Conservation (phyloP, 2,113 vertebrate species). For the Spea bombifrons region DNA sequence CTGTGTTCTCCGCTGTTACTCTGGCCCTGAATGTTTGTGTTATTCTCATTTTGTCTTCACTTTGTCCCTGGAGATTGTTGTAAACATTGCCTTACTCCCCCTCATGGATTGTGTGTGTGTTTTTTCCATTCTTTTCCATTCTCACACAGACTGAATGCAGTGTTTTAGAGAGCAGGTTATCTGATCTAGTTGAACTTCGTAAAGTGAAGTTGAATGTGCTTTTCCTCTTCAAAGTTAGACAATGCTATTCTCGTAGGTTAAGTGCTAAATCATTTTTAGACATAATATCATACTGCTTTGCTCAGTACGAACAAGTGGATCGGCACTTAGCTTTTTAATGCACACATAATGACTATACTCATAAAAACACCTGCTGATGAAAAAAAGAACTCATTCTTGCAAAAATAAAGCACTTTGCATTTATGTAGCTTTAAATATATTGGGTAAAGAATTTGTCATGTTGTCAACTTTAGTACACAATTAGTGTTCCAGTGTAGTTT, state of each 20-base stretch:
- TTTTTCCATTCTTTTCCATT: neutral
- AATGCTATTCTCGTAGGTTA: conserved; percentile 34
- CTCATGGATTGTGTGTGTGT: neutral
- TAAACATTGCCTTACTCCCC: neutral
- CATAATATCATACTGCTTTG: conserved; percentile 46
- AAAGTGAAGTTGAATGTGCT: conserved; percentile 27
- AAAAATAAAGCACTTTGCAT: conserved; percentile 46
- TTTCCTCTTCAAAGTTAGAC: conserved; percentile 32
- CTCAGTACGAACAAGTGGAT: conserved; percentile 39
- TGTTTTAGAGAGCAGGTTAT: neutral
- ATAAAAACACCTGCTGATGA: conserved; percentile 44
- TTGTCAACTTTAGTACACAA: conserved; percentile 44
- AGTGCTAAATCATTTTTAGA: conserved; percentile 45
- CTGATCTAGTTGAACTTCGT: conserved; percentile 29
- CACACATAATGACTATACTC: conserved; percentile 44
- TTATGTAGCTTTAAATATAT: conserved; percentile 44
- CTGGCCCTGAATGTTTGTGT: too few species aligned
- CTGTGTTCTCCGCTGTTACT: too few species aligned
- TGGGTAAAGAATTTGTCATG: conserved; percentile 34
- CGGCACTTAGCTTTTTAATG: conserved; percentile 47
- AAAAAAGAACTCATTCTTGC: conserved; percentile 36
- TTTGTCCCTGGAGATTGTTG: neutral
- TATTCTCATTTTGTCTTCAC: too few species aligned
- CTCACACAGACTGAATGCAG: neutral
- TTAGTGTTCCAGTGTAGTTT: conserved; percentile 37